Evolutionary conservation across 2,888 invertebrate species (phyloP), one percentile per base, ranked within the genome.

Genomic region (Osmoderma eremita): DNA sequence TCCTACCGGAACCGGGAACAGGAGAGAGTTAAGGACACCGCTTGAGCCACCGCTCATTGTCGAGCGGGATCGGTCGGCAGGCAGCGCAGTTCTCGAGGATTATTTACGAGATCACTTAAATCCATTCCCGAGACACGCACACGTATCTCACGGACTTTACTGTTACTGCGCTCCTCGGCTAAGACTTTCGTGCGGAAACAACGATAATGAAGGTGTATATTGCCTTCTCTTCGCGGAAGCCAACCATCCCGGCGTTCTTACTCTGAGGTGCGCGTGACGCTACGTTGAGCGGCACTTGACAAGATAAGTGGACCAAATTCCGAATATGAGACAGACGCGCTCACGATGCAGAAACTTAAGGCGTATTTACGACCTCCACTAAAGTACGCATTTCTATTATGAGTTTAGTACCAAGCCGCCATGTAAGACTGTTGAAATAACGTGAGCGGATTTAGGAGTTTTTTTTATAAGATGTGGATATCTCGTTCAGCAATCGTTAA

Each of bases 111-210:
- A 63, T 53, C 63, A 63, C 63, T 63, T 70, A 69, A 71, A 67
- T 71, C 71, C 70, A 71, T 72, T 70, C 70, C 65, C 65, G 68
- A 58, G 64, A 68, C 72, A 67, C 68, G 67, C 65, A 61, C 58
- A 71, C 70, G 71, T 74, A 74, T 73, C 71, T 73, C 70, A 70
- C 67, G 71, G 71, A 72, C 74, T 74, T 74, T 74, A 74, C 70
- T 68, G 72, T 73, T 71, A 69, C 30, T 8, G 67, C 67, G 69
- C 67, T 42, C 45, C 45, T 45, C 58, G 17, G 45, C 58, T 30
- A 51, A 69, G 69, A 67, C 64, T 70, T 69, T 70, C 70, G 67
- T 56, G 67, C 51, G 69, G 72, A 71, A 70, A 67, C 65, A 69
- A 69, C 67, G 70, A 73, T 73, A 73, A 74, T 73, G 71, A 72